Base-by-base conservation (phyloP, 2,888 invertebrate genomes). In the Autographa pulchrina region DNA sequence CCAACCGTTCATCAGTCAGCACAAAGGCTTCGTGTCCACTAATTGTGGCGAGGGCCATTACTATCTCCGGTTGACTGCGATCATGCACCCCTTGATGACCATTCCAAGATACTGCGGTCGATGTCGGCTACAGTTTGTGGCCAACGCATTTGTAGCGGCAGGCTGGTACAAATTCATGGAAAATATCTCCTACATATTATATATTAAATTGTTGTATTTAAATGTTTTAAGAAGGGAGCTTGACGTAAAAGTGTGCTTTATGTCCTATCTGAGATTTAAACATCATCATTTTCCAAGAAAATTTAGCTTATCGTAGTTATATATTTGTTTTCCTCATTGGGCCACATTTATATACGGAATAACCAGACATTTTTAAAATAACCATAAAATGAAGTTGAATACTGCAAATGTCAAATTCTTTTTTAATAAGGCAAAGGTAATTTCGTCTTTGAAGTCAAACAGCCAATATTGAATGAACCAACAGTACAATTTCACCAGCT, bases 31-130 rank as follows among this genome's bases (percentile, higher is more conserved):
- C 25, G 56, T 71, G 73, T 62, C 56, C 48, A 43, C 72, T 73
- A 74, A 77, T 75, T 70, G 64, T 56, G 56, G 11, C 9, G 62
- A 64, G 56, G 60, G 63, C 70, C 14, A 65, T 78, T 78, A 70
- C 31, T 60, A 63, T 54, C 32, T 32, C 35, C 14, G 38, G 59
- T 65, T 48, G 61, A 68, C 62, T 65, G 41, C 25, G 54, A 52
- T 60, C 56, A 56, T 65, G 48, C 13, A 13, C n/a, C 41, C 58
- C 41, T 61, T 14, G 13, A 32, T 31, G 20, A 59, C 32, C 32
- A 59, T 59, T 48, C 31, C 43, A 38, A 25, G 25, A 48, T 43
- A 25, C 20, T 56, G 54, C 54, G 20, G 20, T 25, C 20, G 20
- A 25, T 6, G 54, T 3, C 18, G 20, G 20, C 18, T 56, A 14